A percentile compares a stretch with the other conserved stretches of the same genome.
These are phyloP conservation scores for Syngnathus acus DNA, from an alignment of 2,797 vertebrate genomes.

Conservation along the genomic window DNA sequence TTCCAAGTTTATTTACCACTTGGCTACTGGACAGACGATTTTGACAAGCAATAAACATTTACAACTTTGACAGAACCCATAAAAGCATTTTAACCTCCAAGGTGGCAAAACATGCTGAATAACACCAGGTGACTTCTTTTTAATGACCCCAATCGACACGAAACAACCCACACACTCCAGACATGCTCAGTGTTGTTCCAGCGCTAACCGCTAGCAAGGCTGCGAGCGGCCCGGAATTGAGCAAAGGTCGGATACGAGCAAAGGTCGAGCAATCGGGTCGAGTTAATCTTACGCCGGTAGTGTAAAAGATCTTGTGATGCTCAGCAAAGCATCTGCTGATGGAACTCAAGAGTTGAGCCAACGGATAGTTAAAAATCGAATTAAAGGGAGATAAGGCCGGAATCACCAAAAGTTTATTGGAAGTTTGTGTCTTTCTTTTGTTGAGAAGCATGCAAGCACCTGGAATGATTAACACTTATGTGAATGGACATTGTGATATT, in stretches of 20 bases:
- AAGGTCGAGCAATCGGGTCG: slow-evolving; percentile 67
- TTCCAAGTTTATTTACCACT: not conserved
- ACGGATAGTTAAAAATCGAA: not conserved
- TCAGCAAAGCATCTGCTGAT: not conserved
- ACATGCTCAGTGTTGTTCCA: slow-evolving; percentile 14
- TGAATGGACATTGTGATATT: not conserved
- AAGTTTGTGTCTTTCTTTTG: not conserved
- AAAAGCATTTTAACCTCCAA: slow-evolving; percentile 18
- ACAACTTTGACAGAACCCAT: slow-evolving; percentile 25
- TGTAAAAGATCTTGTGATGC: slow-evolving; percentile 53
- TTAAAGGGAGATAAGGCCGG: not conserved
- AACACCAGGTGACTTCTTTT: slow-evolving; percentile 3
- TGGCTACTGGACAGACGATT: not conserved
- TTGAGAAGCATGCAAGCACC: not conserved
- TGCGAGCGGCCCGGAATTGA: slow-evolving; percentile 20
- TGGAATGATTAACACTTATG: not conserved
- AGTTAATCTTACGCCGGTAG: slow-evolving; percentile 62
- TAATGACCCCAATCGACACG: not conserved
- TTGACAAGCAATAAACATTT: slow-evolving; percentile 16
- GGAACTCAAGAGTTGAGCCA: not conserved
- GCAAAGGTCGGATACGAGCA: slow-evolving; percentile 61
- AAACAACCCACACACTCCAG: not conserved
- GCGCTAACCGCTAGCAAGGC: slow-evolving; percentile 15
- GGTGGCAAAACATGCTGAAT: not conserved
- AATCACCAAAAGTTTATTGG: not conserved